Evolutionary conservation across 1,140 invertebrate genomes (phyloP), one percentile per base, ranked within the genome.

Genomic region (Bombus soroeensis): DNA sequence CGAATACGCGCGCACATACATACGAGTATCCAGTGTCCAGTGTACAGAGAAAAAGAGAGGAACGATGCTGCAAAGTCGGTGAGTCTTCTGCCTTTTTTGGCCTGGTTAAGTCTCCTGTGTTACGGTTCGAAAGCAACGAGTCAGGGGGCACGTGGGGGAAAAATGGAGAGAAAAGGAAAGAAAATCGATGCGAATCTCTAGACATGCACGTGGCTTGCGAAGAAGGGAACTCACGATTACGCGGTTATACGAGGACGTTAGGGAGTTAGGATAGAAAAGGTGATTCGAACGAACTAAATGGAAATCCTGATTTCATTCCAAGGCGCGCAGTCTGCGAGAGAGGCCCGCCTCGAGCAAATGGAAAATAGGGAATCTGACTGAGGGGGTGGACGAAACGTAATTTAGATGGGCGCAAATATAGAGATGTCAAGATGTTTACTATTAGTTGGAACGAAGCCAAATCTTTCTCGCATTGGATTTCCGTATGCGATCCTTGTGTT

Each of bases 371-470:
- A 37, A 57, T 18, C 6, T 22, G 34, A 15, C 22, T 15, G 25
- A 85, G 74, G 83, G 79, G 87, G 89, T 85, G 75, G 88, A 87
- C 85, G 90, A 91, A 93, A 93, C 87, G 92, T 83, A 93, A 94
- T 94, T 94, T 93, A 93, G 92, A 85, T 89, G 87, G 79, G 89
- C 87, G 91, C 90, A 92, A 92, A 94, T 94, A 93, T 92, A 94
- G 91, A 95, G 91, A 95, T 93, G 91, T 93, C 91, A 93, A 94
- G 92, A 93, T 94, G 92, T 94, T 94, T 91, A 93, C 91, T 91
- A 93, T 93, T 91, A 92, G 90, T 93, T 94, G 92, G 92, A 91
- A 70, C 59, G 47, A 64, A 70, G 88, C 92, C 92, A 94, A 89
- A 77, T 91, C 70, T 85, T 81, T 79, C 76, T 84, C 66, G 76